Evolutionary conservation across 2,888 invertebrate genomes (phyloP).

Genomic region (Osmoderma eremita): DNA sequence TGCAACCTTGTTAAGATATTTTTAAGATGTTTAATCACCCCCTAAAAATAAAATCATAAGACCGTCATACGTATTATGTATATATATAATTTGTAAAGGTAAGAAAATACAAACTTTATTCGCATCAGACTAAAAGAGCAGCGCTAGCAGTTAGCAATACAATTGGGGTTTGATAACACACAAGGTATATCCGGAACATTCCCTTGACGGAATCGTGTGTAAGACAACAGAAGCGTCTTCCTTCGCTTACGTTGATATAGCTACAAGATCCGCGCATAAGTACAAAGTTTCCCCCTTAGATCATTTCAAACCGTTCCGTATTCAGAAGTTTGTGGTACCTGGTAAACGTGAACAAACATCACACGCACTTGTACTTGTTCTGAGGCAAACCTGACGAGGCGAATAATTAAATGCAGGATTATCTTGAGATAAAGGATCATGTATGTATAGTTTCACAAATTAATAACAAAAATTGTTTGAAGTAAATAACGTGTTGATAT

Average conservation of each 20-base stretch:
- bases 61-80: too few species aligned
- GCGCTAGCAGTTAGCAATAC: slow-evolving; percentile 21
- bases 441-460: too few species aligned
- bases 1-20: too few species aligned
- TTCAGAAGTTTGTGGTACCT: slow-evolving; percentile 22
- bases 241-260: not conserved
- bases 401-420: not conserved
- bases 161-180: slow-evolving; percentile 28
- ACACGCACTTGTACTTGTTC: slow-evolving; percentile 16
- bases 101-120: not conserved
- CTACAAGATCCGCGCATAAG: slow-evolving; percentile 16
- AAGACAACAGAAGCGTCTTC: slow-evolving; percentile 14
- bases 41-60: too few species aligned
- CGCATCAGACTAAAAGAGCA: slow-evolving; percentile 27
- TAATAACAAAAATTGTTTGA: too few species aligned
- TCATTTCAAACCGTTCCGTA: slow-evolving; percentile 6
- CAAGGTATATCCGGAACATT: slow-evolving; percentile 12
- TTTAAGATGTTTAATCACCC: too few species aligned
- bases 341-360: slow-evolving; percentile 34
- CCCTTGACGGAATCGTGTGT: slow-evolving; percentile 1
- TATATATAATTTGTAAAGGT: too few species aligned
- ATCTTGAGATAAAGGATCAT: not conserved
- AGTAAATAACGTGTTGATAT: too few species aligned
- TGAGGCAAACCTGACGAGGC: slow-evolving; percentile 31
- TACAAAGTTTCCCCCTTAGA: slow-evolving; percentile 15